phyloP scores from a whole-genome alignment of 2,113 vertebrate species.

The Chionodraco myersi region DNA sequence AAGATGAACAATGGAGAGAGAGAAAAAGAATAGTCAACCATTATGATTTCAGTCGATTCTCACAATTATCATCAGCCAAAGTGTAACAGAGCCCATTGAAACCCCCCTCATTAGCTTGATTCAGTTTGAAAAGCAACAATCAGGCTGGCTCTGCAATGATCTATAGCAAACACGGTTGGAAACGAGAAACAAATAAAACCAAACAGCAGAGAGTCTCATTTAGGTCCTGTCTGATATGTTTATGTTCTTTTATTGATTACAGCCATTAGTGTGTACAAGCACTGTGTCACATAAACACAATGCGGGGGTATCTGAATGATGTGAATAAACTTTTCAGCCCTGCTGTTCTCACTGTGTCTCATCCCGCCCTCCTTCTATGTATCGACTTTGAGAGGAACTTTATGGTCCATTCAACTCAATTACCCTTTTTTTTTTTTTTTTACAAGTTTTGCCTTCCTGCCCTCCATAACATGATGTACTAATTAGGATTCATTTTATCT shows the following conservation, averaged over 20 bases:
- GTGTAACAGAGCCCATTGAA: not conserved
- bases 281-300: slow-evolving; percentile 43
- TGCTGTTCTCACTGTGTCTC: slow-evolving; percentile 28
- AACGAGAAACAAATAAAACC: slow-evolving; percentile 47
- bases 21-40: not conserved
- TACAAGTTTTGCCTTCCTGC: slow-evolving; percentile 29
- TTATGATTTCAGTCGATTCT: not conserved
- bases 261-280: slow-evolving; percentile 34
- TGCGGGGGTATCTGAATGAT: slow-evolving; percentile 4
- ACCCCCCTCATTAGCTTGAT: not conserved
- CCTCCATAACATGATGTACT: slow-evolving; percentile 26
- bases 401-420: slow-evolving; percentile 55
- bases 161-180: slow-evolving; percentile 23
- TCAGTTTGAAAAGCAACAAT: slow-evolving; percentile 34
- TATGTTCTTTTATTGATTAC: slow-evolving; percentile 54
- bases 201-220: slow-evolving; percentile 46
- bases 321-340: slow-evolving; percentile 50
- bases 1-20: slow-evolving; percentile 3
- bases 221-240: slow-evolving; percentile 51
- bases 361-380: slow-evolving; percentile 26
- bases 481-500: slow-evolving; percentile 10
- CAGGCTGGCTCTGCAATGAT: slow-evolving; percentile 14
- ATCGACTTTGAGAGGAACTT: slow-evolving; percentile 32
- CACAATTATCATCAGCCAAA: slow-evolving; percentile 5
- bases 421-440: slow-evolving; percentile 46